Evolutionary conservation across 2,888 invertebrate species (phyloP).

Genomic region (Polydrusus cervinus): DNA sequence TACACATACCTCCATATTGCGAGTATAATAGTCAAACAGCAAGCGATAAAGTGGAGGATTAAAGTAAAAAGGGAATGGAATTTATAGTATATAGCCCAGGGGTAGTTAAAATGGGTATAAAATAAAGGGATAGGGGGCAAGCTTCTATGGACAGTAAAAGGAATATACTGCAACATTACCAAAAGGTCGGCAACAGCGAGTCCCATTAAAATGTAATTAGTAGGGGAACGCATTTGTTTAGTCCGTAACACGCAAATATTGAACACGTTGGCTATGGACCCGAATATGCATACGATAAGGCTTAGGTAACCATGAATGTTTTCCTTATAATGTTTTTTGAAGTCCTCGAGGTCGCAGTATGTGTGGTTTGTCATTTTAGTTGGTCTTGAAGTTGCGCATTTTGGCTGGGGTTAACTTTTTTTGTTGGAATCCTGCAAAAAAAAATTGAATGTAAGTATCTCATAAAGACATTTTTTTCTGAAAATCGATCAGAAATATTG

Average conservation of each 20-base stretch:
- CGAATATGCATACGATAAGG: conserved; percentile 88
- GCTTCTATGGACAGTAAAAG: conserved; percentile 76
- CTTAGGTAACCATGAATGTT: conserved; percentile 85
- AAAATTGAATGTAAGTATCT: neutral
- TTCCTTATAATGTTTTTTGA: conserved; percentile 55
- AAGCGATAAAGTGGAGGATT: conserved; percentile 85
- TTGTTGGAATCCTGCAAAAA: conserved; percentile 27
- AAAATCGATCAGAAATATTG: too few species aligned
- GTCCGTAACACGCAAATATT: conserved; percentile 89
- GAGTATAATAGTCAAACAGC: conserved; percentile 82
- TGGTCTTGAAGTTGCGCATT: conserved; percentile 15
- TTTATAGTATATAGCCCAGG: conserved; percentile 80
- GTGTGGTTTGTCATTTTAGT: conserved; percentile 52
- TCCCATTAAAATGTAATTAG: conserved; percentile 87
- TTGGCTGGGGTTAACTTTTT: neutral
- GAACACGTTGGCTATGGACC: conserved; percentile 87
- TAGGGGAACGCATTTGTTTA: conserved; percentile 84
- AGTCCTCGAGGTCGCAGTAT: conserved; percentile 57
- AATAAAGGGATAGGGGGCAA: conserved; percentile 62
- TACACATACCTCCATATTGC: conserved; percentile 88
- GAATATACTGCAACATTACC: conserved; percentile 88
- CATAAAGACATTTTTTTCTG: too few species aligned
- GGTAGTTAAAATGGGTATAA: conserved; percentile 77
- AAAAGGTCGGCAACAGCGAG: conserved; percentile 89
- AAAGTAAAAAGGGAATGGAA: conserved; percentile 87